phyloP scores from a whole-genome alignment of 2,113 vertebrate genomes.

The Xiphophorus hellerii region DNA sequence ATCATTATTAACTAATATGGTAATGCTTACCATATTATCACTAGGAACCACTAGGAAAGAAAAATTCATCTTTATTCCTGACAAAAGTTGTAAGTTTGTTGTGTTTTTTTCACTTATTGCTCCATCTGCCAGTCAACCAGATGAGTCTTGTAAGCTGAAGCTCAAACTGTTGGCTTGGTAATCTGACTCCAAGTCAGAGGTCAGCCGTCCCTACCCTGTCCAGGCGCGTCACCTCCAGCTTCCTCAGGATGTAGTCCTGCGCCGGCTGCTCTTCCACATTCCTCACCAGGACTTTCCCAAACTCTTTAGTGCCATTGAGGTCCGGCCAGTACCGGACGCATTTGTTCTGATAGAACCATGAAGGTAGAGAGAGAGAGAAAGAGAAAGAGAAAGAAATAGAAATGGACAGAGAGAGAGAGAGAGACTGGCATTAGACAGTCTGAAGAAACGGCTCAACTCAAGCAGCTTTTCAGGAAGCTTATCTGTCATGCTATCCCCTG shows the following conservation, averaged over 20 bases:
- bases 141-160: too few species aligned
- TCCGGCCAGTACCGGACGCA: conserved; percentile 90
- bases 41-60: too few species aligned
- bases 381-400: not conserved
- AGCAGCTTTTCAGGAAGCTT: conserved; percentile 72
- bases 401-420: not conserved
- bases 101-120: too few species aligned
- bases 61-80: too few species aligned
- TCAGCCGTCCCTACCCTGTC: conserved; percentile 78
- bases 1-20: too few species aligned
- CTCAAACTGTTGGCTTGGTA: conserved; percentile 3
- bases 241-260: conserved; percentile 83
- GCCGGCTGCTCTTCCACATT: conserved; percentile 82
- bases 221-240: conserved; percentile 81
- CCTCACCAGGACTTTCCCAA: conserved; percentile 75
- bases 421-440: conserved; percentile 44
- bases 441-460: conserved; percentile 50
- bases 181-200: conserved; percentile 55
- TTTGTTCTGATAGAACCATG: conserved; percentile 82
- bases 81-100: too few species aligned
- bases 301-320: conserved; percentile 76
- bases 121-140: too few species aligned
- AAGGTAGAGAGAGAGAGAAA: not conserved
- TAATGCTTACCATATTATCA: too few species aligned
- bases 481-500: conserved; percentile 66